Evolutionary conservation across 1,140 invertebrate species (phyloP), one percentile per base, ranked within the genome.

Genomic region (Drosophila leontia): DNA sequence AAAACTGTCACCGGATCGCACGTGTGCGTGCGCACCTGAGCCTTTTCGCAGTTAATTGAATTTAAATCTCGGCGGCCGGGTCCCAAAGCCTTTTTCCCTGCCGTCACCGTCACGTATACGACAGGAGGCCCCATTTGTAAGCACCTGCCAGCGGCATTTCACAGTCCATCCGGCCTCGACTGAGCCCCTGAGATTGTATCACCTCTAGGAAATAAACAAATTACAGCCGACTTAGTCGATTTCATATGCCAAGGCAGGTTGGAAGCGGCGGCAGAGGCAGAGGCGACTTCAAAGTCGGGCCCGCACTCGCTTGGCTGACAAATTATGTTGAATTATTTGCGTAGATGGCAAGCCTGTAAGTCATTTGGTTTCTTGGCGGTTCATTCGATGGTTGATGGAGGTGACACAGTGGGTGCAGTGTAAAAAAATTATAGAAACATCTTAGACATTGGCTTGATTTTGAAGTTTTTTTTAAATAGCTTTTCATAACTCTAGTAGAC

Each of bases 11-110:
- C 39, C 55, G 35, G 39, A 51, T 63, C 56, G 74, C 82, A 81
- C 82, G 74, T 82, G 74, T 61, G 51, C 60, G 74, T 61, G 51
- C 60, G 41, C 60, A 51, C 34, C 55, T 62, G 61, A 86, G 70
- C 83, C 80, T 62, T 70, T 83, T 72, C n/a, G 45, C 72, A 77
- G 70, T 67, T 84, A 88, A 87, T 87, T 87, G 32, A 87, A 87
- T 88, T 87, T 82, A 65, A 45, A 61, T 79, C 50, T 63, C 11
- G 15, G n/a, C 44, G 44, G 8, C 42, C 37, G 64, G 50, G 53
- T 7, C 60, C 39, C 11, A 47, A 47, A 58, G 63, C 29, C 51
- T 32, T 60, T 60, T 63, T 55, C 41, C 60, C 34, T 2, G 55
- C 35, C 8, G 47, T 37, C 13, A 17, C 17, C 35, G 44, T 61